These are phyloP conservation scores for Cephus rjabovi DNA, from an alignment of 2,888 invertebrate species.

Conservation along the genomic window DNA sequence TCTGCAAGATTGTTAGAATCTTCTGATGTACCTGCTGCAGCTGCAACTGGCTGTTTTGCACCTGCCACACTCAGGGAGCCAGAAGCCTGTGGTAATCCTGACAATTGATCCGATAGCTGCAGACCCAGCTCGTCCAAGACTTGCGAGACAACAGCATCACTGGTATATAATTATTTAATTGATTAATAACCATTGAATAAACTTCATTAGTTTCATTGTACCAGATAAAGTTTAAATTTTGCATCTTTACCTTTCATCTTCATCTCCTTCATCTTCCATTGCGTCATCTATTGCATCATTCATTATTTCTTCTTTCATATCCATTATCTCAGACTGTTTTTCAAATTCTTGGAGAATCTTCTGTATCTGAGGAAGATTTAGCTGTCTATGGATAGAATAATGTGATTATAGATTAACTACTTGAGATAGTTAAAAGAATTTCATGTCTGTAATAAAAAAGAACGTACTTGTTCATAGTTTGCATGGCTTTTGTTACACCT, in stretches of 20 bases:
- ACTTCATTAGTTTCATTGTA: neutral
- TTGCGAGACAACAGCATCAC: conserved; percentile 94
- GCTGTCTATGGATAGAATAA: conserved; percentile 70
- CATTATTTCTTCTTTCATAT: conserved; percentile 99
- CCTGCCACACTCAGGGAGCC: conserved; percentile 71
- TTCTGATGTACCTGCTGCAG: conserved; percentile 68
- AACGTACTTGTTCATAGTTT: conserved; percentile 90
- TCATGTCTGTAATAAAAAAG: neutral
- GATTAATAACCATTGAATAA: neutral
- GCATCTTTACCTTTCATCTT: conserved; percentile 88
- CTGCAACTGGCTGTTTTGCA: conserved; percentile 74
- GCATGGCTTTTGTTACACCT: conserved; percentile 98
- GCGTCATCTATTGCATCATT: conserved; percentile 99
- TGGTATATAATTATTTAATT: conserved; percentile 55
- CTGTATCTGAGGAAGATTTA: conserved; percentile 99
- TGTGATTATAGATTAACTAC: neutral
- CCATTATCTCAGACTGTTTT: conserved; percentile 99
- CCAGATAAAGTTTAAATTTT: conserved; percentile 2
- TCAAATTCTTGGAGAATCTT: conserved; percentile 98
- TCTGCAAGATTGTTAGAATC: conserved; percentile 73
- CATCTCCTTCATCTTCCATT: conserved; percentile 98
- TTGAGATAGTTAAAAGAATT: neutral
- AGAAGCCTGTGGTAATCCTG: conserved; percentile 83
- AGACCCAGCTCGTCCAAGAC: conserved; percentile 97
- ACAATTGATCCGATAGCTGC: conserved; percentile 92